Percentiles rank a stretch among this genome's conserved stretches.
These are phyloP conservation scores for Procambarus clarkii DNA, from an alignment of 1,140 invertebrate species.

Conservation along the genomic window DNA sequence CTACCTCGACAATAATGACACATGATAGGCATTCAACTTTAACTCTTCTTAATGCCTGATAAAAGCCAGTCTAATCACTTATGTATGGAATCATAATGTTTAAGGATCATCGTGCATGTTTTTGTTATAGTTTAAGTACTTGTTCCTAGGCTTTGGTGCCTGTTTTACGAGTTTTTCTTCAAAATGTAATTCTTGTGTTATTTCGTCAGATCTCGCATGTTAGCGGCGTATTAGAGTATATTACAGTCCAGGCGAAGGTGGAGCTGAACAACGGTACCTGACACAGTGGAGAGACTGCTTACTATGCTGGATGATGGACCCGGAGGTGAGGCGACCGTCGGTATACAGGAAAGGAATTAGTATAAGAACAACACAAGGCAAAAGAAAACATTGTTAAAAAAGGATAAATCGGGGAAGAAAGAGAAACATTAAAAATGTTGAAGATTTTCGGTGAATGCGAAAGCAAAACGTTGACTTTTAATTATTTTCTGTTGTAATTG, in stretches of 20 bases:
- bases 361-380: background rate
- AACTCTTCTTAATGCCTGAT: no score
- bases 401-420: background rate
- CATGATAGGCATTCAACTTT: no score
- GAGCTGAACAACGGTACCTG: background rate
- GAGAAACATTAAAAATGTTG: background rate
- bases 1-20: no score
- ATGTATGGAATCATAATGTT: no score
- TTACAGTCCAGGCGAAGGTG: slow-evolving; percentile 14
- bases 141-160: no score
- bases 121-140: no score
- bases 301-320: background rate
- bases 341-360: background rate
- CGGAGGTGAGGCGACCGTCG: background rate
- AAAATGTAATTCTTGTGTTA: background rate
- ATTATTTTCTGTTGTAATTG: no score
- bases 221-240: background rate
- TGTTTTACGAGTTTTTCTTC: no score
- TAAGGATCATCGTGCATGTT: no score
- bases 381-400: background rate
- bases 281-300: background rate
- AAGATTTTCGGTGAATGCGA: no score
- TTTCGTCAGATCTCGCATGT: background rate
- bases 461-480: no score
- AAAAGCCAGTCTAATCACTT: no score